Evolutionary conservation across 2,113 vertebrate species (phyloP).

Genomic region (Rallus limicola): DNA sequence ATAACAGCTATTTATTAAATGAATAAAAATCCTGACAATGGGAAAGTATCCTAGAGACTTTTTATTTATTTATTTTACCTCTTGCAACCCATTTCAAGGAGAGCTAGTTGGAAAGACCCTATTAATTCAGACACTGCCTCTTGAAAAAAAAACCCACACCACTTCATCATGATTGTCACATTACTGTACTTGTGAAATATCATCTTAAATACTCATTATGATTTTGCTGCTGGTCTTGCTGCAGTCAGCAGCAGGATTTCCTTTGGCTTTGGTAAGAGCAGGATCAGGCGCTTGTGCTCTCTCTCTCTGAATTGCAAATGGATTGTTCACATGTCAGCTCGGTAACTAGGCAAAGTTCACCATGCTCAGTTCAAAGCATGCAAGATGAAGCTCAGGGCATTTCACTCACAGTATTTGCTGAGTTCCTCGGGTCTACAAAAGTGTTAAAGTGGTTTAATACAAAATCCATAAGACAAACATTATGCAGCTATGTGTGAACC

Average conservation of each 20-base stretch:
- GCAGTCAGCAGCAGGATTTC: slow-evolving; percentile 40
- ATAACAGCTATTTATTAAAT: slow-evolving; percentile 40
- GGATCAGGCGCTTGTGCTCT: background rate
- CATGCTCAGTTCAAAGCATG: background rate
- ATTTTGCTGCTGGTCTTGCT: slow-evolving; percentile 43
- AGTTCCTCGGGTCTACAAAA: slow-evolving; percentile 46
- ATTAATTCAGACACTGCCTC: slow-evolving; percentile 33
- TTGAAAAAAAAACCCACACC: background rate
- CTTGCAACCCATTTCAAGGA: background rate
- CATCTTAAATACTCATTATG: background rate
- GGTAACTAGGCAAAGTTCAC: slow-evolving; percentile 26
- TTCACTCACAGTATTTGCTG: background rate
- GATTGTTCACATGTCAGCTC: slow-evolving; percentile 47
- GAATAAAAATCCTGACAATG: background rate
- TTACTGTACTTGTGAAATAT: slow-evolving; percentile 39
- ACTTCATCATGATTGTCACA: slow-evolving; percentile 31
- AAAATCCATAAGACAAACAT: slow-evolving; percentile 30
- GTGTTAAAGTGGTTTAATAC: slow-evolving; percentile 60
- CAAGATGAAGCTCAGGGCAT: slow-evolving; percentile 8
- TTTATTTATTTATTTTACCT: background rate
- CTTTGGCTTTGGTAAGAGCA: slow-evolving; percentile 28
- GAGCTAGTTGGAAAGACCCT: background rate
- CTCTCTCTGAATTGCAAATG: slow-evolving; percentile 18
- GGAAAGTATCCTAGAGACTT: background rate
- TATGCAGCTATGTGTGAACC: background rate